A percentile compares a stretch with the other conserved stretches of the same genome.
Evolutionary conservation across 2,888 invertebrate genomes (phyloP).

Genomic region (Ophioninae sp.): DNA sequence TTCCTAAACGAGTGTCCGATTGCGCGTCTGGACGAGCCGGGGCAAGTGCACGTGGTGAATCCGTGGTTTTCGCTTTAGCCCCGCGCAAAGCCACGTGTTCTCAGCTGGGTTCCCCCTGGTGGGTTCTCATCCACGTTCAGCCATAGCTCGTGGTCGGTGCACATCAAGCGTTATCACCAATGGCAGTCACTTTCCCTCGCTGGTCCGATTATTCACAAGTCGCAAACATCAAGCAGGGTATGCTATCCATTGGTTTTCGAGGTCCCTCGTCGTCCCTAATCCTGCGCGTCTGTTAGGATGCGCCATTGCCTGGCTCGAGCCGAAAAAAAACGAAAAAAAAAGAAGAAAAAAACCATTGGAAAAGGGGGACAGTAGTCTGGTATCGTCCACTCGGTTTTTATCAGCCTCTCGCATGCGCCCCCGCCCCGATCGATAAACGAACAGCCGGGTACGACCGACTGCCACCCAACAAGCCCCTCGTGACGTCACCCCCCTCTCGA

Average conservation of each 20-base stretch:
- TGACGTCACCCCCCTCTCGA: constrained; percentile 62
- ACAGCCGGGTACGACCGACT: constrained; percentile 67
- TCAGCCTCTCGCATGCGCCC: constrained; percentile 84
- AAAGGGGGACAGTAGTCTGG: background rate
- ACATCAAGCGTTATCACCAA: background rate
- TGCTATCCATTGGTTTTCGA: background rate
- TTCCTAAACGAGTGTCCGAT: no score
- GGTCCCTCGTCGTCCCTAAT: background rate
- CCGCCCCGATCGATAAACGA: constrained; percentile 78
- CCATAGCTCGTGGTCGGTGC: background rate
- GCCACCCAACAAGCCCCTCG: constrained; percentile 7
- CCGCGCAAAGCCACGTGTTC: constrained; percentile 9
- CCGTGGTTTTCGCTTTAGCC: background rate
- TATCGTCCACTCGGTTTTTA: constrained; percentile 30
- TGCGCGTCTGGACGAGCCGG: no score
- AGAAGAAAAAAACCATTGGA: background rate
- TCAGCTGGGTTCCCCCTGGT: background rate
- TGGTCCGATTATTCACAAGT: background rate
- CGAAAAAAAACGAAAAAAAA: background rate
- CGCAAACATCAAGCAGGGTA: no score
- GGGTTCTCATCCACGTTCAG: background rate
- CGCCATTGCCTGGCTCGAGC: background rate
- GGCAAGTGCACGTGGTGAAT: no score
- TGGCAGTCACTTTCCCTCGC: background rate
- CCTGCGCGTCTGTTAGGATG: background rate